Base-by-base conservation (phyloP, 2,888 invertebrate species). In the Rhogogaster chlorosoma region DNA sequence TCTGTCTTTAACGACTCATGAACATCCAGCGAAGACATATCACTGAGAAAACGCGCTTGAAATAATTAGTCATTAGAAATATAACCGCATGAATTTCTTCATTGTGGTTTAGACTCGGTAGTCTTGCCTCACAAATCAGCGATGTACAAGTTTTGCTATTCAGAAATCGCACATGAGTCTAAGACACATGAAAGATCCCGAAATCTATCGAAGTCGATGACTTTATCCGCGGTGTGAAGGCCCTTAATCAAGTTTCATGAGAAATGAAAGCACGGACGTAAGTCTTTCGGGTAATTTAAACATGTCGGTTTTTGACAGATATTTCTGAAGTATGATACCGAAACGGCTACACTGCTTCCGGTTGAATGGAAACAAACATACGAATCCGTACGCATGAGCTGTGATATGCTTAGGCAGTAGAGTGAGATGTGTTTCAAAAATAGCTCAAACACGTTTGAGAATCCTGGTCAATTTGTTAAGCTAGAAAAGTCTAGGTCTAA, bases 351-450 rank as follows among this genome's bases (percentile, higher is more conserved):
- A 71, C 71, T 29, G 49, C 45, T 49, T 77, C 29, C 29, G 45
- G n/a, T 49, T 53, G 18, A 32, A 32, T 29, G 18, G 26, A 53
- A 77, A 77, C 45, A 77, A 77, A 77, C 77, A 45, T 38, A 73
- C 73, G 42, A 49, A 45, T 77, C 49, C 77, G 9, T 49, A 77
- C 22, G 49, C 53, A 18, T 53, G n/a, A 77, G 42, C 38, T 15
- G 42, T 49, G 42, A 29, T 75, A 77, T 49, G 77, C 29, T 77
- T 32, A 49, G 77, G 26, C 53, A 77, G 29, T 18, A 6, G 18
- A 77, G 29, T 49, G 53, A 77, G 45, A 32, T 77, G 77, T 73
- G 77, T 6, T 77, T 77, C 29, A 45, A 53, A 77, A 53, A 77
- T 77, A 49, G 77, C 77, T 32, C 29, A 29, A 53, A 77, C 49